Evolutionary conservation across 2,113 vertebrate species (phyloP).

Genomic region (Vulpes ferrilata): DNA sequence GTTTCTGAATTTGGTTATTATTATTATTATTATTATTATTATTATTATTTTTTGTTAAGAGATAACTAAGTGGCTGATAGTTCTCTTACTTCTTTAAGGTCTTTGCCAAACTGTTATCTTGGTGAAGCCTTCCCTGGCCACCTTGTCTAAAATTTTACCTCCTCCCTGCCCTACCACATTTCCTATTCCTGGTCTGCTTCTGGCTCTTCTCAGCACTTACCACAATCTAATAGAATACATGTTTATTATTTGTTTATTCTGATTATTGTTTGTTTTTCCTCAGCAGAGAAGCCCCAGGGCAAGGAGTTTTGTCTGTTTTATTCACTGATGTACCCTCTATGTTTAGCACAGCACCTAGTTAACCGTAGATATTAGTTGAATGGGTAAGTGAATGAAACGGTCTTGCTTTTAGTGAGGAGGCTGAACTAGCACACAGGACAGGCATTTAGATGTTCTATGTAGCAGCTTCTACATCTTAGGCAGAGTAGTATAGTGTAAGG

Average conservation of each 20-base stretch:
- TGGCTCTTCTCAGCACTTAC: background rate
- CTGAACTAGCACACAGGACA: background rate
- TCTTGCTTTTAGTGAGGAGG: background rate
- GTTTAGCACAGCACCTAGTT: background rate
- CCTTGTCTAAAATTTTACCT: background rate
- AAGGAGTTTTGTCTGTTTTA: background rate
- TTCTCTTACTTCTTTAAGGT: background rate
- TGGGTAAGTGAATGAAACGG: background rate
- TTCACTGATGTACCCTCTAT: background rate
- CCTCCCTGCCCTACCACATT: background rate
- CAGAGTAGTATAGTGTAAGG: background rate
- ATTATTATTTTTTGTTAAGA: background rate
- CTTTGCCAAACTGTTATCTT: background rate
- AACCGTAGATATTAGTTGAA: background rate
- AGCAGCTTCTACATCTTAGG: background rate
- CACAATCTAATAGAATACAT: background rate
- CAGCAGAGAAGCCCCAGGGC: background rate
- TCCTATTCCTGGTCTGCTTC: background rate
- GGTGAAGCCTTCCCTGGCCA: background rate
- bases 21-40: background rate
- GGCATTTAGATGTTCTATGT: background rate
- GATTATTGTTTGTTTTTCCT: background rate
- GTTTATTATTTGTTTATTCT: background rate
- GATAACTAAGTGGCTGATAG: background rate
- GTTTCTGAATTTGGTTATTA: slow-evolving; percentile 73